phyloP scores from a whole-genome alignment of 2,888 invertebrate species.

The Xanthorhoe spadicearia region DNA sequence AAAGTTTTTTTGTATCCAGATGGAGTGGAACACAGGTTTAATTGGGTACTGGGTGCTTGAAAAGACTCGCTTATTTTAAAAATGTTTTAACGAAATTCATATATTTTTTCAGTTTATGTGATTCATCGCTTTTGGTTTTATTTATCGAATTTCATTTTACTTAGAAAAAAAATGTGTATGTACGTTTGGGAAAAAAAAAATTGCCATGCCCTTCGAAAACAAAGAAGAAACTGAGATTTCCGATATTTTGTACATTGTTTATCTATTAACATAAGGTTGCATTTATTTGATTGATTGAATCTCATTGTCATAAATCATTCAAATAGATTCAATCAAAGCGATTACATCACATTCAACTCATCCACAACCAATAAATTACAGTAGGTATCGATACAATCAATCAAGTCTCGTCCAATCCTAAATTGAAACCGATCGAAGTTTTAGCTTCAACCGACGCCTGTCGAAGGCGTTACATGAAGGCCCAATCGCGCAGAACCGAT shows the following conservation, averaged over 20 bases:
- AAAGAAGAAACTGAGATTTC: no score
- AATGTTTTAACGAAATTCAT: no score
- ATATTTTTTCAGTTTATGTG: no score
- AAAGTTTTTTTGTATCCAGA: slow-evolving; percentile 61
- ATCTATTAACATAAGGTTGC: no score
- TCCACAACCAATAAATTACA: background rate
- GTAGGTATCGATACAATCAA: slow-evolving; percentile 2
- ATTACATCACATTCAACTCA: background rate
- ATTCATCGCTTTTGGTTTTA: no score
- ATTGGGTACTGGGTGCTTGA: slow-evolving; percentile 45
- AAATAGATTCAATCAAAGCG: background rate
- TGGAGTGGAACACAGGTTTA: slow-evolving; percentile 63
- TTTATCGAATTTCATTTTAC: no score
- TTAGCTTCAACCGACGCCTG: slow-evolving; percentile 62
- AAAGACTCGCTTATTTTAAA: slow-evolving; percentile 8
- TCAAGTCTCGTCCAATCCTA: slow-evolving; percentile 31
- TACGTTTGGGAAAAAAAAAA: no score
- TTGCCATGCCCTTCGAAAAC: no score
- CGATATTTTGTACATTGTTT: no score
- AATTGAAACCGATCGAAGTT: slow-evolving; percentile 46
- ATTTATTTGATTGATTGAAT: no score
- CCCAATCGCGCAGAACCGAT: slow-evolving; percentile 86
- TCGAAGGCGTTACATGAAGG: slow-evolving; percentile 55
- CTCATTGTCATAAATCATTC: no score
- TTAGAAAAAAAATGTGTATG: no score